Conservation (phyloP, 2,113 vertebrate genomes). For the Ptilorrhoa leucosticta region DNA sequence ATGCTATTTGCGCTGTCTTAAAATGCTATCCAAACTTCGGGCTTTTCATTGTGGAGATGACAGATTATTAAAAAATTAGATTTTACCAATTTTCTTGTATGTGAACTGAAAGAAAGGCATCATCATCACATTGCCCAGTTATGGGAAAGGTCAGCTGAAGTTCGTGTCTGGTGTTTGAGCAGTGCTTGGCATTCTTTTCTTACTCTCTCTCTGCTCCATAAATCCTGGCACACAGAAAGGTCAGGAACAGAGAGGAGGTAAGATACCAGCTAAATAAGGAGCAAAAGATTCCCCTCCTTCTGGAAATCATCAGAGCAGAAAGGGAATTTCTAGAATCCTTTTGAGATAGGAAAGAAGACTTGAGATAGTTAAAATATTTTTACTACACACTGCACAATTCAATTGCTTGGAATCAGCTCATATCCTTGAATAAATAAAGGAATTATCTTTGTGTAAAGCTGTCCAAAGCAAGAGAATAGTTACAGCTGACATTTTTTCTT, state of each 20-base stretch:
- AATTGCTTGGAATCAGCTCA: background rate
- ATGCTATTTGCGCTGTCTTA: background rate
- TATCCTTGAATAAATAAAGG: constrained; percentile 13
- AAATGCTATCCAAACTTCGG: background rate
- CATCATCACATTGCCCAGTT: background rate
- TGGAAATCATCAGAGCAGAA: constrained; percentile 2
- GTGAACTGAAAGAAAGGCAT: background rate
- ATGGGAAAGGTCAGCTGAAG: constrained; percentile 1
- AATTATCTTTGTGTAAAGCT: background rate
- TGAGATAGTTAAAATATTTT: background rate
- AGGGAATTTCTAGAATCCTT: background rate
- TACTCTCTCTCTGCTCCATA: background rate
- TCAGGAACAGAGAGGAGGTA: background rate
- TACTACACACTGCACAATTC: background rate
- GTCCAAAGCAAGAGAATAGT: background rate
- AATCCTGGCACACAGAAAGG: background rate
- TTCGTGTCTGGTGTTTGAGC: background rate
- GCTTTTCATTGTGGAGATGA: background rate
- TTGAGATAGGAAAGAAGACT: background rate
- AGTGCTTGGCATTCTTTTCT: background rate
- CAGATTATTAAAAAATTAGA: background rate
- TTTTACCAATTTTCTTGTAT: background rate
- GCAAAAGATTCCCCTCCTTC: background rate
- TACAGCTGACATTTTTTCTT: background rate
- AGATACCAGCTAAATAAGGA: background rate